These are phyloP conservation scores for Trachelus stipa DNA, from an alignment of 2,888 invertebrate genomes.

Conservation along the genomic window DNA sequence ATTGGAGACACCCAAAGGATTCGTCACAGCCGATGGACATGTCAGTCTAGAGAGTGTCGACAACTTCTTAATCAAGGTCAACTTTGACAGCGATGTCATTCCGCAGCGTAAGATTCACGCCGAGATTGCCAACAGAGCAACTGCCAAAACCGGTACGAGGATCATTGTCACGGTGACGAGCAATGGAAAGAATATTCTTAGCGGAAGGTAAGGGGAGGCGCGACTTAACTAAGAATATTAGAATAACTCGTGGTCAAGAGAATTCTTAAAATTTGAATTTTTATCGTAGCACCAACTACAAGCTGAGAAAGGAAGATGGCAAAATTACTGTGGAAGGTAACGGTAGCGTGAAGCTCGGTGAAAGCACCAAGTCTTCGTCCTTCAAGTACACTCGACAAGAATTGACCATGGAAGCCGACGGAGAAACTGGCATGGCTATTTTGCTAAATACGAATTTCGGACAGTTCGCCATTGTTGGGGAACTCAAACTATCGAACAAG, in stretches of 20 bases:
- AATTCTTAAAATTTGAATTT: slow-evolving; percentile 12
- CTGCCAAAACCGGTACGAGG: slow-evolving; percentile 71
- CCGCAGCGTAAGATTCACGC: slow-evolving; percentile 75
- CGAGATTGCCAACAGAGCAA: slow-evolving; percentile 74
- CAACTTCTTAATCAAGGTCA: slow-evolving; percentile 73
- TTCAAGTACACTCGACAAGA: slow-evolving; percentile 79
- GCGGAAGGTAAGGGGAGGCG: slow-evolving; percentile 72
- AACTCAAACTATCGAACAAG: slow-evolving; percentile 78
- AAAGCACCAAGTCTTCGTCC: slow-evolving; percentile 76
- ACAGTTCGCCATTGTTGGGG: slow-evolving; percentile 77
- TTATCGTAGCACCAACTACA: slow-evolving; percentile 73
- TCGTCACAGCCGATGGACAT: slow-evolving; percentile 67
- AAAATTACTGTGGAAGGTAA: slow-evolving; percentile 82
- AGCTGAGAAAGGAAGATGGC: slow-evolving; percentile 75
- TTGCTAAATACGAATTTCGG: slow-evolving; percentile 78
- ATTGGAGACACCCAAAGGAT: slow-evolving; percentile 61
- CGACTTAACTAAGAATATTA: slow-evolving; percentile 22
- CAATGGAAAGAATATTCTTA: slow-evolving; percentile 75
- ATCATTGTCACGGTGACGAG: slow-evolving; percentile 75
- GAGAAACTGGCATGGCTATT: slow-evolving; percentile 77
- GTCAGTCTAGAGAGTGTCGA: slow-evolving; percentile 72
- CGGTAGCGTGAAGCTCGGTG: slow-evolving; percentile 78
- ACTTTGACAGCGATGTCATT: slow-evolving; percentile 74
- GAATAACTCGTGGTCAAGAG: slow-evolving; percentile 2
- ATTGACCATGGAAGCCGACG: slow-evolving; percentile 71